Percentiles rank a stretch among this genome's conserved stretches.
phyloP scores from a whole-genome alignment of 2,888 invertebrate genomes.

The Chromoteleia sp. region DNA sequence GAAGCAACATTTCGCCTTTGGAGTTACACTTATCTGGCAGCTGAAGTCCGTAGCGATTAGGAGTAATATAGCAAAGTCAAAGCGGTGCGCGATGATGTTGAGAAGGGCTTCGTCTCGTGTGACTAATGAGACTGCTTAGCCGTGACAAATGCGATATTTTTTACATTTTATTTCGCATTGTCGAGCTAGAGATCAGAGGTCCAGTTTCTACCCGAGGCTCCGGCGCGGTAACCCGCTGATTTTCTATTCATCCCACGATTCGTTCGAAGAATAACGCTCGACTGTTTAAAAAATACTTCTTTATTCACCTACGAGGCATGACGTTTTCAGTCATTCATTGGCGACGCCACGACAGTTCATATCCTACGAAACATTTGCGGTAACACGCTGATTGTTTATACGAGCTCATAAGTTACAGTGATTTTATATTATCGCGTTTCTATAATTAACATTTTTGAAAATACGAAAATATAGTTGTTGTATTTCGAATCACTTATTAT shows the following conservation, averaged over 20 bases:
- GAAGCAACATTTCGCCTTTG: conserved; percentile 52
- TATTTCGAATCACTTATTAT: no score
- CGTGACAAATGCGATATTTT: conserved; percentile 73
- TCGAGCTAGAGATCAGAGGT: conserved; percentile 71
- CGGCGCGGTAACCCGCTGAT: conserved; percentile 71
- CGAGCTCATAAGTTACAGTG: not conserved
- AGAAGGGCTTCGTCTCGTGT: conserved; percentile 69
- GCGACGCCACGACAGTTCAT: conserved; percentile 51
- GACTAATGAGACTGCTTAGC: conserved; percentile 73
- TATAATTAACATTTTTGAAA: no score
- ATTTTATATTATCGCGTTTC: not conserved
- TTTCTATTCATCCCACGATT: conserved; percentile 72
- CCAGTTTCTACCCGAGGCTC: conserved; percentile 68
- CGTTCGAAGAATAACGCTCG: conserved; percentile 63
- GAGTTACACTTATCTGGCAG: conserved; percentile 65
- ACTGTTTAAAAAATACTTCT: conserved; percentile 70
- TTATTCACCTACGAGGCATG: conserved; percentile 61
- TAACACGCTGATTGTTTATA: conserved; percentile 29
- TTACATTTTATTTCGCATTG: conserved; percentile 60
- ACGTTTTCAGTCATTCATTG: conserved; percentile 67
- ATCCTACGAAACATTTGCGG: conserved; percentile 14
- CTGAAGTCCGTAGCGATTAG: conserved; percentile 66
- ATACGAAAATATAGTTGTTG: no score
- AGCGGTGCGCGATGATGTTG: conserved; percentile 61
- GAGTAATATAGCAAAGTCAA: conserved; percentile 64